Conservation (phyloP, 2,888 invertebrate species). For the Taenaris catops region DNA sequence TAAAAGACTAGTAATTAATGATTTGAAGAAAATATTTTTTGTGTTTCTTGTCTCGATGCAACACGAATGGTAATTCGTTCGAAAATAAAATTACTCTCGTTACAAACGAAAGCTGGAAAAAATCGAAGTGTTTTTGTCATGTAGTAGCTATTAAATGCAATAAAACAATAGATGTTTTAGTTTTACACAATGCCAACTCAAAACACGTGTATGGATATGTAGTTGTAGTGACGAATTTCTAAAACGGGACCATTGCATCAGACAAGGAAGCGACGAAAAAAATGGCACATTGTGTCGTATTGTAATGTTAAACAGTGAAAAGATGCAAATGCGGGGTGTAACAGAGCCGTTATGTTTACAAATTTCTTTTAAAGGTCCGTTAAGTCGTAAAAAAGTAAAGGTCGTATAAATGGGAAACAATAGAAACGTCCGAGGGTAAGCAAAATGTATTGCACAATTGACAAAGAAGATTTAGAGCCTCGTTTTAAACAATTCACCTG, state of each 20-base stretch:
- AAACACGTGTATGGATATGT: constrained; percentile 25
- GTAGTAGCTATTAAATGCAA: constrained; percentile 24
- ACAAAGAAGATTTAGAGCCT: constrained; percentile 44
- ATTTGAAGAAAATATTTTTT: no score
- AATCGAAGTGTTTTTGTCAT: constrained; percentile 3
- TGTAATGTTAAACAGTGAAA: constrained; percentile 56
- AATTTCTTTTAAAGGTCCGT: constrained; percentile 53
- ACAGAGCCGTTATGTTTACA: constrained; percentile 65
- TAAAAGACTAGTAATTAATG: no score
- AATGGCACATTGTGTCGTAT: constrained; percentile 40
- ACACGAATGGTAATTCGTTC: no score
- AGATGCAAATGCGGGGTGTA: constrained; percentile 53
- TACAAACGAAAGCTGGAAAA: no score
- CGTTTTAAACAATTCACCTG: constrained; percentile 61
- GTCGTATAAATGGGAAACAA: constrained; percentile 43
- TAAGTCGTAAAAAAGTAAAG: constrained; percentile 49
- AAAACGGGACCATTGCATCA: constrained; percentile 17
- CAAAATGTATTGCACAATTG: constrained; percentile 46
- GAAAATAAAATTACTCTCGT: no score
- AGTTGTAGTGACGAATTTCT: constrained; percentile 26
- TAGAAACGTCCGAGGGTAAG: constrained; percentile 25
- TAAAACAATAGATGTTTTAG: constrained; percentile 24
- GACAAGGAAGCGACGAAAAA: constrained; percentile 20
- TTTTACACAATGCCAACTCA: constrained; percentile 22
- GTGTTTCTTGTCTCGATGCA: no score